These are phyloP conservation scores for Salvelinus namaycush DNA, from an alignment of 2,113 vertebrate species.

Conservation along the genomic window DNA sequence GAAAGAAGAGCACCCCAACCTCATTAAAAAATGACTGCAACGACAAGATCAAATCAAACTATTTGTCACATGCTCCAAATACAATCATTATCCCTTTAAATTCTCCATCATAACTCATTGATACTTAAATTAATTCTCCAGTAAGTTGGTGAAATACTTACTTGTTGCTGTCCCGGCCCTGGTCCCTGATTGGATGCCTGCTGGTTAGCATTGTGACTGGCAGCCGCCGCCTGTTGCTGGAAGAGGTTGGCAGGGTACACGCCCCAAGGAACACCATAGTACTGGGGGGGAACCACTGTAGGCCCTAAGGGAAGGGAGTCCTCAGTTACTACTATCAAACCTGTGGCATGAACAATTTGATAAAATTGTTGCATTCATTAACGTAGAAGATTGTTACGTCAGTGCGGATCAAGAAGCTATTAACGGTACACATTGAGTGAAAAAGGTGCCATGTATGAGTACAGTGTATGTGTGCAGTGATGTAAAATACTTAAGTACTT, in stretches of 20 bases:
- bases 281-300: constrained; percentile 94
- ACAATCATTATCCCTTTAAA: not conserved
- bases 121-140: not conserved
- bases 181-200: constrained; percentile 91
- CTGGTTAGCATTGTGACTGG: constrained; percentile 82
- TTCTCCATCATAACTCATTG: not conserved
- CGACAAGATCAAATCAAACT: too few relatives aligned
- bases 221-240: constrained; percentile 90
- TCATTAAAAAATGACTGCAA: not conserved
- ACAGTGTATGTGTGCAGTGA: not conserved
- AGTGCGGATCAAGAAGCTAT: not conserved
- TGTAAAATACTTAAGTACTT: too few relatives aligned
- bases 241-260: constrained; percentile 98
- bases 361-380: not conserved
- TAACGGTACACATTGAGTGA: too few relatives aligned
- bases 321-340: not conserved
- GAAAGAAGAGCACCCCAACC: constrained; percentile 25
- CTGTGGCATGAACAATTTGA: not conserved
- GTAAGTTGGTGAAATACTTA: constrained; percentile 38
- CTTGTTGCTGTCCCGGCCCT: constrained; percentile 88
- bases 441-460: not conserved
- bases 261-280: constrained; percentile 97
- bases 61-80: too few relatives aligned
- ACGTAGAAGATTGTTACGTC: not conserved
- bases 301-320: constrained; percentile 77